These are phyloP conservation scores for Forbesichthys agassizii DNA, from an alignment of 2,113 vertebrate species.

Conservation along the genomic window DNA sequence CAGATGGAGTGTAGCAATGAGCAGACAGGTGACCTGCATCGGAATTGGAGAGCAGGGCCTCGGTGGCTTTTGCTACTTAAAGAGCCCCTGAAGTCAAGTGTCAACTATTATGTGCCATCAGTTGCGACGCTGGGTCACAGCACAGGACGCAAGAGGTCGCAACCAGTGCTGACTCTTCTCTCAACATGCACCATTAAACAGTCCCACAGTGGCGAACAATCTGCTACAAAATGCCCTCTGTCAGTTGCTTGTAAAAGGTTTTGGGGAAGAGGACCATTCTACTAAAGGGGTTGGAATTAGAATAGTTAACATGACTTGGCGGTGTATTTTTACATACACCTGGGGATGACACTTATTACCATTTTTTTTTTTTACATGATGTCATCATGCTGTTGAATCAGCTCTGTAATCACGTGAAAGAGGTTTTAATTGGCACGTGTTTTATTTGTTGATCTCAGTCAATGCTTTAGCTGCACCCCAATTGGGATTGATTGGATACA, in stretches of 20 bases:
- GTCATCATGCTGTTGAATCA: conserved; percentile 78
- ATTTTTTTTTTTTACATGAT: conserved; percentile 45
- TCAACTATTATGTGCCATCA: conserved; percentile 72
- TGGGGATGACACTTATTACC: conserved; percentile 42
- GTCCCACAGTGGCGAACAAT: conserved; percentile 40
- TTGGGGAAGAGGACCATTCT: conserved; percentile 23
- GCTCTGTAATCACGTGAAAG: conserved; percentile 82
- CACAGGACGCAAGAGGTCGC: conserved; percentile 64
- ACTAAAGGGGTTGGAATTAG: neutral
- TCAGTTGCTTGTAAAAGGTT: conserved; percentile 41
- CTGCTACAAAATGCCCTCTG: conserved; percentile 53
- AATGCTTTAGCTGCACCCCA: conserved; percentile 68
- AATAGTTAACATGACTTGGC: conserved; percentile 24
- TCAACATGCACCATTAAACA: conserved; percentile 70
- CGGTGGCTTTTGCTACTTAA: conserved; percentile 61
- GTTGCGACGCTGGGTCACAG: conserved; percentile 66
- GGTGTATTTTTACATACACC: conserved; percentile 55
- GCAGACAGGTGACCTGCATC: conserved; percentile 57
- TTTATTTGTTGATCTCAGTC: conserved; percentile 81
- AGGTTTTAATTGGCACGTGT: conserved; percentile 79
- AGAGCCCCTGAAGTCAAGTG: conserved; percentile 71
- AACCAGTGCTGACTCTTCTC: conserved; percentile 43
- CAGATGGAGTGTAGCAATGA: conserved; percentile 29
- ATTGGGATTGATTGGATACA: conserved; percentile 76
- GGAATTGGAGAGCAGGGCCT: conserved; percentile 62